Percentiles rank a stretch among this genome's conserved stretches.
Conservation (phyloP, 37 sponge, comb jelly and placozoan genomes). For the Cliona cf. orientalis region DNA sequence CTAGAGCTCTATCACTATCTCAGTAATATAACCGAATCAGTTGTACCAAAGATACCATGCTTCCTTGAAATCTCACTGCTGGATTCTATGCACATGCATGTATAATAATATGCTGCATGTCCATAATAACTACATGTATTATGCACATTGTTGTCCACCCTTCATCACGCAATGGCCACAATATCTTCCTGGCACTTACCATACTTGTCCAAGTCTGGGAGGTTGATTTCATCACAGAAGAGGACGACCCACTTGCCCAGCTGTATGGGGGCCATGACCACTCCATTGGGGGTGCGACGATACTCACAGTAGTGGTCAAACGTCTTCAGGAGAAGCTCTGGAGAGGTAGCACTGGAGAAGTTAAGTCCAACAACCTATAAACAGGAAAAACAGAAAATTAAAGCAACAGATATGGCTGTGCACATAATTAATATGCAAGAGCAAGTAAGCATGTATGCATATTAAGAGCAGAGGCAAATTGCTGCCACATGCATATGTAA, state of each 20-base stretch:
- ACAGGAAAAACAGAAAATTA: too few relatives aligned
- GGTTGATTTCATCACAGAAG: constrained; percentile 99
- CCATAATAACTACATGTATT: too few relatives aligned
- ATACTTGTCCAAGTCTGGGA: constrained; percentile 93
- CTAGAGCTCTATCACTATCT: too few relatives aligned
- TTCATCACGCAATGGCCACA: not conserved
- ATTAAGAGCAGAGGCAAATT: too few relatives aligned
- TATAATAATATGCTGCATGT: too few relatives aligned
- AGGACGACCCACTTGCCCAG: constrained; percentile 99
- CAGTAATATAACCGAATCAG: not conserved
- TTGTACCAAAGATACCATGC: too few relatives aligned
- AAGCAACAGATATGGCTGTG: not conserved
- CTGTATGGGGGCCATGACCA: constrained; percentile 95
- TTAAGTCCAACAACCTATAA: constrained; percentile 97
- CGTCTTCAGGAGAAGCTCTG: constrained; percentile 96
- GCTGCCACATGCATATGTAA: not conserved
- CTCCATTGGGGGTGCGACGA: constrained; percentile 94
- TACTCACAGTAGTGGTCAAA: constrained; percentile 99
- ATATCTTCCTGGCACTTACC: constrained; percentile 42
- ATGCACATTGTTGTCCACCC: too few relatives aligned
- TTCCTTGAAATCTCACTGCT: too few relatives aligned
- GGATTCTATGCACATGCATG: not conserved
- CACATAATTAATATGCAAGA: too few relatives aligned
- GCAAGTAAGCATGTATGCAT: not conserved
- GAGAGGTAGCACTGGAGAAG: constrained; percentile 97